These are phyloP conservation scores for Pipa parva DNA, from an alignment of 2,113 vertebrate genomes.

Conservation along the genomic window DNA sequence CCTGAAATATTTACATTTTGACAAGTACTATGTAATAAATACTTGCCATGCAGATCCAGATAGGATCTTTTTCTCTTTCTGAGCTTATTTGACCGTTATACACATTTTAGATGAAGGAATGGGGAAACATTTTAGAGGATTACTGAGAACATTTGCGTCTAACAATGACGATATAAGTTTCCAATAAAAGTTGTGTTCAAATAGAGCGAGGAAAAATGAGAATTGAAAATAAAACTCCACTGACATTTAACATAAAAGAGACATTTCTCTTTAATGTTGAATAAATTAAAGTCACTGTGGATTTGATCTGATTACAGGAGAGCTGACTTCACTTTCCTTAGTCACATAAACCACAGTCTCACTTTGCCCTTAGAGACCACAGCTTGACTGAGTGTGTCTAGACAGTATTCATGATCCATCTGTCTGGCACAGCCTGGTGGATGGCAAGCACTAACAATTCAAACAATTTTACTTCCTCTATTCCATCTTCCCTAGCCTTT, in stretches of 20 bases:
- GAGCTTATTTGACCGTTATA: too few relatives aligned
- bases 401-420: conserved; percentile 99
- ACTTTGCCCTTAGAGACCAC: conserved; percentile 71
- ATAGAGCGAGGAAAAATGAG: too few relatives aligned
- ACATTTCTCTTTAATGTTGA: neutral
- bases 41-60: too few relatives aligned
- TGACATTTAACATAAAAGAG: neutral
- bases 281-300: conserved; percentile 47
- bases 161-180: too few relatives aligned
- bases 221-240: neutral
- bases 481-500: conserved; percentile 58
- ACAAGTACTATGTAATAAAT: too few relatives aligned
- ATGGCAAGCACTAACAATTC: conserved; percentile 86
- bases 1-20: too few relatives aligned
- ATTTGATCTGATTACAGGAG: conserved; percentile 57
- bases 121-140: too few relatives aligned
- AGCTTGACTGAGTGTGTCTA: conserved; percentile 81
- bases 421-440: conserved; percentile 88
- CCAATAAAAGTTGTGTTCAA: too few relatives aligned
- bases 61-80: too few relatives aligned
- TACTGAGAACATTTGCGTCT: too few relatives aligned
- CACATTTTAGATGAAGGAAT: too few relatives aligned
- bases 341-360: conserved; percentile 68
- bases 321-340: conserved; percentile 62
- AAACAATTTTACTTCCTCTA: conserved; percentile 64